Evolutionary conservation across 2,888 invertebrate genomes (phyloP).

Genomic region (Eilema sororculum): DNA sequence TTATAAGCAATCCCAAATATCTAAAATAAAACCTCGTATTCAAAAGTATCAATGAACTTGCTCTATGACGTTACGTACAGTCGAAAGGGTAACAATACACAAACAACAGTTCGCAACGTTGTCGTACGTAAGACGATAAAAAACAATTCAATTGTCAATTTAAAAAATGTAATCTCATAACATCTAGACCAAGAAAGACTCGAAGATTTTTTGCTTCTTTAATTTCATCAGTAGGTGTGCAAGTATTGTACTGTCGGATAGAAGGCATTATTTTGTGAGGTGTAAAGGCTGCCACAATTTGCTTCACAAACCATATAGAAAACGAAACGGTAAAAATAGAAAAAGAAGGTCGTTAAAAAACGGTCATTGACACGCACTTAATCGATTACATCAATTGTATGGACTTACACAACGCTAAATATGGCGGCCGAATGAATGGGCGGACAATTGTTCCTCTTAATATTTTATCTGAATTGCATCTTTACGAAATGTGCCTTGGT

Average conservation of each 20-base stretch:
- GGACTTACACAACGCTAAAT: conserved; percentile 33
- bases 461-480: conserved; percentile 6
- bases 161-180: neutral
- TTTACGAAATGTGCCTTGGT: neutral
- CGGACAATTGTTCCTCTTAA: conserved; percentile 30
- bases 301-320: conserved; percentile 18
- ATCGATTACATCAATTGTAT: conserved; percentile 35
- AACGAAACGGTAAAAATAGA: conserved; percentile 4
- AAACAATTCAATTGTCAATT: neutral
- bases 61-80: neutral
- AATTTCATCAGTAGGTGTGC: neutral
- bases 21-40: conserved; percentile 10
- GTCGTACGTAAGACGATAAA: neutral
- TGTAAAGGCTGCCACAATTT: conserved; percentile 50
- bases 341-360: neutral
- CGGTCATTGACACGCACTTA: conserved; percentile 31
- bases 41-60: neutral
- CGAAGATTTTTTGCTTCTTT: neutral
- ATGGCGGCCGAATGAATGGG: conserved; percentile 31
- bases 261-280: neutral
- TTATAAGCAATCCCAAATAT: neutral
- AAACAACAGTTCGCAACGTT: neutral
- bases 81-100: conserved; percentile 1
- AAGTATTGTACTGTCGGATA: neutral
- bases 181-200: neutral